Conservation (phyloP, 2,113 vertebrate species). For the Lanius ludovicianus region DNA sequence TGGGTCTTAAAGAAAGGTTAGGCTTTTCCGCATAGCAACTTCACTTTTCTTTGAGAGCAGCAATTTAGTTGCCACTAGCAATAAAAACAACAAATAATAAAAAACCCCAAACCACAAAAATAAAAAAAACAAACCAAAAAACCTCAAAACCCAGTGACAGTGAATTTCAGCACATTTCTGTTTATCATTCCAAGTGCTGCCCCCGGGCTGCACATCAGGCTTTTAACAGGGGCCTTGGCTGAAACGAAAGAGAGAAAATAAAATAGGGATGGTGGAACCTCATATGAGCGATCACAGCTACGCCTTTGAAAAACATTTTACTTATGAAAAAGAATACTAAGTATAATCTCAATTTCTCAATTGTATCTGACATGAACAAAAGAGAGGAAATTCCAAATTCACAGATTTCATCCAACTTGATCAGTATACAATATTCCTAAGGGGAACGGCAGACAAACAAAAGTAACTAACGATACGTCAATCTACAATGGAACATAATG, state of each 20-base stretch:
- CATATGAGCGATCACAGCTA: rapidly evolving
- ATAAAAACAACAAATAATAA: not conserved
- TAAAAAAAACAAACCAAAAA: not conserved
- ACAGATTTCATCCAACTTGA: not conserved
- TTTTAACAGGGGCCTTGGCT: too few relatives aligned
- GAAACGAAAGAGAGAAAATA: not conserved
- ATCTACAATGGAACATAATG: not conserved
- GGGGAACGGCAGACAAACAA: not conserved
- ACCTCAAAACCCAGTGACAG: not conserved
- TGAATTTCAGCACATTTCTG: not conserved
- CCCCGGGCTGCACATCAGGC: rapidly evolving
- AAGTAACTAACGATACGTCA: not conserved
- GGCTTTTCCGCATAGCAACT: not conserved
- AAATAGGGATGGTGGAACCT: not conserved
- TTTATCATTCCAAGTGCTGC: not conserved
- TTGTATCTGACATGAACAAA: not conserved
- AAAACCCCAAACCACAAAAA: not conserved
- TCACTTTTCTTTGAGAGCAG: not conserved
- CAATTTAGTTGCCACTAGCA: not conserved
- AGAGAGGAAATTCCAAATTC: not conserved
- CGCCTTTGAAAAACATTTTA: not conserved
- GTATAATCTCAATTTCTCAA: not conserved
- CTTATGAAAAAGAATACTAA: not conserved
- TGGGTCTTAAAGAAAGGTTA: not conserved
- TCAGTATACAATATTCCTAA: not conserved